Evolutionary conservation across 2,113 vertebrate genomes (phyloP).

Genomic region (Vidua macroura): DNA sequence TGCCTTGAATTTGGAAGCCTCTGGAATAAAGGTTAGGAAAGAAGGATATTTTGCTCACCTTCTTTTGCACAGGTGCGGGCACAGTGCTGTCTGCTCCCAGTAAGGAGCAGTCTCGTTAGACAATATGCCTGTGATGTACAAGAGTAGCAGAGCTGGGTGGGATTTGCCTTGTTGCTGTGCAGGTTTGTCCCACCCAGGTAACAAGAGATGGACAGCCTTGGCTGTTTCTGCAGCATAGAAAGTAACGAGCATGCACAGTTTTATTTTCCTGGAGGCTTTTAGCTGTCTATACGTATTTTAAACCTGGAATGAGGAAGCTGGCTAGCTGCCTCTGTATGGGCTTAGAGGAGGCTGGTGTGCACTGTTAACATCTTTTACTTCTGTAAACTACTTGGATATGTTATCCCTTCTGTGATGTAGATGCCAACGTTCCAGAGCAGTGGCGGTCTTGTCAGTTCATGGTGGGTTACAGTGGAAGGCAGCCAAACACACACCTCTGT

Average conservation of each 20-base stretch:
- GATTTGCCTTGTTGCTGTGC: not conserved
- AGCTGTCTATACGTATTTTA: not conserved
- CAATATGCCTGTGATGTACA: not conserved
- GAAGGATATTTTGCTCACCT: not conserved
- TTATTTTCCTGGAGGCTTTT: not conserved
- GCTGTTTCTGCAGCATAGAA: not conserved
- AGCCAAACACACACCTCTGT: not conserved
- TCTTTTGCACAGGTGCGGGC: not conserved
- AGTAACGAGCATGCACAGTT: not conserved
- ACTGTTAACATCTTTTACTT: not conserved
- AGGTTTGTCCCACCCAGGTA: not conserved
- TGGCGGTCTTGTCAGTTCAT: not conserved
- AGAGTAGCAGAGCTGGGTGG: not conserved
- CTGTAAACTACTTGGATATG: not conserved
- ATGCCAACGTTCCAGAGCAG: not conserved
- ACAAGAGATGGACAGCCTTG: not conserved
- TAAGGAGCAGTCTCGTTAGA: not conserved
- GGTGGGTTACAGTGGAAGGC: not conserved
- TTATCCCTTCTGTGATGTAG: not conserved
- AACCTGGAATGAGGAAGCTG: not conserved
- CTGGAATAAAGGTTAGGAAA: not conserved
- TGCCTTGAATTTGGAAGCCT: not conserved
- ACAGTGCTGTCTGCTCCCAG: not conserved
- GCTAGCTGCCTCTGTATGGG: not conserved
- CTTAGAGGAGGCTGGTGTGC: not conserved